Base-by-base conservation (phyloP, 2,888 invertebrate species). In the Drosophila dives region DNA sequence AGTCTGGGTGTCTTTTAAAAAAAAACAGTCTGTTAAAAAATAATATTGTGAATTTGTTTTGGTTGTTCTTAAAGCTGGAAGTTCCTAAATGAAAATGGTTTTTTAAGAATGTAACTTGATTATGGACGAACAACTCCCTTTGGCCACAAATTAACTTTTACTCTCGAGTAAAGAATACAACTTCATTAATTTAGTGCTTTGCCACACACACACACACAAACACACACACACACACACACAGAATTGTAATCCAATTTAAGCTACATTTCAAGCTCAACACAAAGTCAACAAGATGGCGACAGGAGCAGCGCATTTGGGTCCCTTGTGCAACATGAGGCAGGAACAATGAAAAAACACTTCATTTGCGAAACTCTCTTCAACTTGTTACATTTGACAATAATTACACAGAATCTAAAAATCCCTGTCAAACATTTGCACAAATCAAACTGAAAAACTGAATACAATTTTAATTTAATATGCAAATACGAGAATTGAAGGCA, bases 381-480 rank as follows among this genome's bases (percentile, higher is more conserved):
- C 58, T 65, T 64, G 59, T 45, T 53, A 50, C 81, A 72, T 81
- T 80, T 81, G 40, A 51, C 79, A 81, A 81, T 79, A 81, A 80
- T 80, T 80, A 79, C 69, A 75, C 40, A 77, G 56, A 77, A 64
- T 77, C 77, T 68, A 81, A 79, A 82, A 81, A 80, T 72, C 66
- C 72, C 64, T 51, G 68, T 69, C 82, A 81, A 78, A 81, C 80
- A 81, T 81, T 80, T 80, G 69, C 66, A 38, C 69, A 81, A 80
- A 81, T 81, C 75, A 75, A 81, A 80, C 54, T 59, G 61, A 68
- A 58, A 59, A 77, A 70, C 59, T n/a, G 58, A 58, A 62, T 54
- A 58, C 7, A 69, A 81, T 75, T 75, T 75, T 84, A 64, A 81
- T 84, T 75, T 81, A 79, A 77, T 83, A 81, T 81, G 81, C 82